Percentiles rank a stretch among this genome's conserved stretches.
These are phyloP conservation scores for Bombylius major DNA, from an alignment of 2,888 invertebrate genomes.

Conservation along the genomic window DNA sequence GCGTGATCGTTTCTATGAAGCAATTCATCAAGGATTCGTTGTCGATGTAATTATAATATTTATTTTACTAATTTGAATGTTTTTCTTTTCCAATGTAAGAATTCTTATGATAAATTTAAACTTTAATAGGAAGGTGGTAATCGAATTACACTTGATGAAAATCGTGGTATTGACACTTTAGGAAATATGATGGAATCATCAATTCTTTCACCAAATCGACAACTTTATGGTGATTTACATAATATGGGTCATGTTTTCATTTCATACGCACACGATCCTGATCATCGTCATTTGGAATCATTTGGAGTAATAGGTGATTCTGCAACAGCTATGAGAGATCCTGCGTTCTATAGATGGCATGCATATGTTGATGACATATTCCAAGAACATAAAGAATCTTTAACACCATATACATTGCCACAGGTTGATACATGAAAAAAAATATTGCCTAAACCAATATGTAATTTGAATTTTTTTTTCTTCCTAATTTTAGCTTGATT, in stretches of 20 bases:
- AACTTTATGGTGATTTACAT: constrained; percentile 67
- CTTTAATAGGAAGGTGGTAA: constrained; percentile 43
- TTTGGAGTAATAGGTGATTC: constrained; percentile 75
- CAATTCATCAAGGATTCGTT: constrained; percentile 48
- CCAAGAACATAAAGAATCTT: constrained; percentile 55
- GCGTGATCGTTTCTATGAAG: constrained; percentile 54
- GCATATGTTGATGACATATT: constrained; percentile 67
- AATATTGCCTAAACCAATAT: too few relatives aligned
- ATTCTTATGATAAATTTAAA: neutral
- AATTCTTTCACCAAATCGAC: constrained; percentile 53
- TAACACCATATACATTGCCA: constrained; percentile 49
- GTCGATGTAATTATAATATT: constrained; percentile 23
- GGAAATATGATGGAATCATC: constrained; percentile 71
- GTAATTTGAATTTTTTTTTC: neutral
- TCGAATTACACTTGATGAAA: constrained; percentile 46
- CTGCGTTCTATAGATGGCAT: constrained; percentile 78
- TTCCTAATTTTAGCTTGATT: constrained; percentile 8
- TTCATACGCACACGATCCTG: constrained; percentile 68
- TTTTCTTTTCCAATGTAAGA: too few relatives aligned
- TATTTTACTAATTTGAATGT: neutral
- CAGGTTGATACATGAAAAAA: constrained; percentile 36
- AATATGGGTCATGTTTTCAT: constrained; percentile 72
- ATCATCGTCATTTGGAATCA: constrained; percentile 55
- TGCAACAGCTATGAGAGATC: constrained; percentile 77
- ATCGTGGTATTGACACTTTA: constrained; percentile 59